Percentiles rank a stretch among this genome's conserved stretches.
Conservation (phyloP, 2,888 invertebrate species). For the Cheilosia variabilis region DNA sequence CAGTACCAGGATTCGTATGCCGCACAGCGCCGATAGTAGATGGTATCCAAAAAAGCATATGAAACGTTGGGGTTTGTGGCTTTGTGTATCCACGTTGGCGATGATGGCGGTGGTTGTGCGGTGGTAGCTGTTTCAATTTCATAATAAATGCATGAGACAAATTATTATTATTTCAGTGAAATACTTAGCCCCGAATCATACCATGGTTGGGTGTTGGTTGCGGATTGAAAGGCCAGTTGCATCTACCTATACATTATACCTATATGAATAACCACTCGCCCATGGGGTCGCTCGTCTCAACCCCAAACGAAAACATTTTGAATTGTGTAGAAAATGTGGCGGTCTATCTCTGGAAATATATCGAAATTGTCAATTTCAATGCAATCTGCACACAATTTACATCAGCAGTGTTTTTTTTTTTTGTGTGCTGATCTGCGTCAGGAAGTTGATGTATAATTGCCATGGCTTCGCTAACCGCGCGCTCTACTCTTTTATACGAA, state of each 20-base stretch:
- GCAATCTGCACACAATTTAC: slow-evolving; percentile 17
- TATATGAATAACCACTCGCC: neutral
- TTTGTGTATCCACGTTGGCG: slow-evolving; percentile 49
- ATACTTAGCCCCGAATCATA: slow-evolving; percentile 26
- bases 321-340: slow-evolving; percentile 47
- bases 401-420: neutral
- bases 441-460: too few relatives aligned
- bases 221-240: neutral
- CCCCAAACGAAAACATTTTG: slow-evolving; percentile 23
- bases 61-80: slow-evolving; percentile 62
- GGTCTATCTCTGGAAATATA: slow-evolving; percentile 33
- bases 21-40: slow-evolving; percentile 7
- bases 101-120: slow-evolving; percentile 59
- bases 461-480: too few relatives aligned
- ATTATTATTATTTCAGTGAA: slow-evolving; percentile 72
- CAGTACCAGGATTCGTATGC: slow-evolving; percentile 39
- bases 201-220: neutral
- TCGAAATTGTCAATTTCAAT: slow-evolving; percentile 60
- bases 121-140: slow-evolving; percentile 68
- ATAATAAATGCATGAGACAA: slow-evolving; percentile 75
- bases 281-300: neutral
- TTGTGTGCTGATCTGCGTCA: neutral
- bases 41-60: slow-evolving; percentile 56
- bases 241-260: neutral
- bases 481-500: too few relatives aligned